Percentiles rank a stretch among this genome's conserved stretches.
phyloP scores from a whole-genome alignment of 1,140 invertebrate species.

The Chironomus striatipennis region DNA sequence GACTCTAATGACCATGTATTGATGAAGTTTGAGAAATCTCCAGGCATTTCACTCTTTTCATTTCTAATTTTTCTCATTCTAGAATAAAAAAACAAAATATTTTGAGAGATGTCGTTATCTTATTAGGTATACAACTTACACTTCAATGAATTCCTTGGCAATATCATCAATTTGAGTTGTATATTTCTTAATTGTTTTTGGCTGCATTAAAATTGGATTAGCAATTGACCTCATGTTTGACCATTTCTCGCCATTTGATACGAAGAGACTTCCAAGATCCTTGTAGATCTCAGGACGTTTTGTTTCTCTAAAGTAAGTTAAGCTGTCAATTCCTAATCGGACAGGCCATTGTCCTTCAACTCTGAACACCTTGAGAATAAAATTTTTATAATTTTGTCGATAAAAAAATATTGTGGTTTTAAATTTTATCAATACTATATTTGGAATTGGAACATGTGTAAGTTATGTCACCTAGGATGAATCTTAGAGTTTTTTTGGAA shows the following conservation, averaged over 20 bases:
- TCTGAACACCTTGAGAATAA: background rate
- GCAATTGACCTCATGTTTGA: background rate
- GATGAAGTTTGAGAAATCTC: conserved; percentile 48
- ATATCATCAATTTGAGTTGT: background rate
- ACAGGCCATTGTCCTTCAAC: conserved; percentile 23
- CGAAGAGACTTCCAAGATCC: background rate
- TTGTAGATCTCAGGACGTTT: background rate
- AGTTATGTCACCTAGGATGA: too few species aligned
- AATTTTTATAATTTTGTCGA: background rate
- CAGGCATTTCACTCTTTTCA: conserved; percentile 44
- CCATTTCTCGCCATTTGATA: background rate
- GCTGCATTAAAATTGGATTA: background rate
- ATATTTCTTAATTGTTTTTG: background rate
- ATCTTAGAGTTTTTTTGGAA: too few species aligned
- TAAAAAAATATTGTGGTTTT: too few species aligned
- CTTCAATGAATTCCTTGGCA: background rate
- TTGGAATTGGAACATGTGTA: too few species aligned
- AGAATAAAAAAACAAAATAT: too few species aligned
- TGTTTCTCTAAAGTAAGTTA: conserved; percentile 7
- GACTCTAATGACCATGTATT: conserved; percentile 59
- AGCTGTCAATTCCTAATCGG: conserved; percentile 24
- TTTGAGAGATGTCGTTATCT: too few species aligned
- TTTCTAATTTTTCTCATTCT: conserved; percentile 44
- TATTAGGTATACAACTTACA: background rate
- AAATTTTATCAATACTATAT: too few species aligned